Evolutionary conservation across 2,888 invertebrate species (phyloP), one percentile per base, ranked within the genome.

Genomic region (Rhimphoctona megacephalus): DNA sequence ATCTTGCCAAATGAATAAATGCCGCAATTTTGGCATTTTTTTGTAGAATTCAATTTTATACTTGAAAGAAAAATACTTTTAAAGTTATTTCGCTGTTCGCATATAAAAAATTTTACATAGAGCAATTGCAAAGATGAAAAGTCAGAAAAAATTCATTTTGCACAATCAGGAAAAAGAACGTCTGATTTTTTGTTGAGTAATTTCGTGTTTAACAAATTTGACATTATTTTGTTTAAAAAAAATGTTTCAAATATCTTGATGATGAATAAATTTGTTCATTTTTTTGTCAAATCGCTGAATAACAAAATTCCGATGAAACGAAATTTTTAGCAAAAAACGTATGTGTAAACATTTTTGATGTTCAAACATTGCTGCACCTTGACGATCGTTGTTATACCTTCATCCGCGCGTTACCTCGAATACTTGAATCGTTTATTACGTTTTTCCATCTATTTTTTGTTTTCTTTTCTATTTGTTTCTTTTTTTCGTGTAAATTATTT

Each of bases 351-450:
- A 14, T 43, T 43, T 39, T 39, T 9, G 39, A 39, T 9, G 39
- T 39, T 9, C 39, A 9, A 43, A 43, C 43, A 43, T 14, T 43
- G 88, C 52, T 88, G 86, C 86, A 77, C 87, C 81, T 88, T 87
- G 88, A 89, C 78, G 86, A 89, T 88, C 72, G 74, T 80, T 73
- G 57, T 67, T 54, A 46, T 67, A 39, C 64, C n/a, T 54, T 52
- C 43, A 79, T 85, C 49, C 64, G 54, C 70, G 25, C 70, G 43
- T 82, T 82, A 79, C 69, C 69, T 76, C 76, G 69, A 57, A 74
- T 74, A 74, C 52, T 70, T 70, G 67, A 39, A 70, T 82, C 22
- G 36, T 85, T 72, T 43, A 52, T 33, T 36, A n/a, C 61, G 6
- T 22, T 52, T 66, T 30, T 54, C 30, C 33, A n/a, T 74, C 39